phyloP scores from a whole-genome alignment of 2,797 vertebrate genomes.

The Sebastolobus alascanus region DNA sequence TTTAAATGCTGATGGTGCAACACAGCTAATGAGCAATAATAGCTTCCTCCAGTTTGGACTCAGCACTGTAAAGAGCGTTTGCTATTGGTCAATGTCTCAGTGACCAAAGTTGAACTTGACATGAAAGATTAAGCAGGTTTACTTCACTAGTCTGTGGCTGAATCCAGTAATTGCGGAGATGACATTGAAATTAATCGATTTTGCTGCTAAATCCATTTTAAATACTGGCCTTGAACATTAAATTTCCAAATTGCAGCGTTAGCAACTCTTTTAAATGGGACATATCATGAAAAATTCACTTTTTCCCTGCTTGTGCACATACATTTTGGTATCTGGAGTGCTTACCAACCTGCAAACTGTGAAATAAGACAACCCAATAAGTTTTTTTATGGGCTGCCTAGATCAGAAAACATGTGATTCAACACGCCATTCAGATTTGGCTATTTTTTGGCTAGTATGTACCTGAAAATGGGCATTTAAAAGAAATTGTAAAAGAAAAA shows the following conservation, averaged over 20 bases:
- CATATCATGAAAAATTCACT: accelerated
- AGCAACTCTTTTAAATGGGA: neutral
- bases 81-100: neutral
- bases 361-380: no score
- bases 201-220: neutral
- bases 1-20: no score
- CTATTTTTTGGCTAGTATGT: no score
- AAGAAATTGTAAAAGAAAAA: neutral
- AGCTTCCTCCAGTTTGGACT: neutral
- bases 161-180: neutral
- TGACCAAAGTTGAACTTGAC: no score
- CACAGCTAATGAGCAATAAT: neutral
- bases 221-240: neutral
- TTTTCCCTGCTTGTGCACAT: no score
- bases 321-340: no score
- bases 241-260: no score
- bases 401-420: no score
- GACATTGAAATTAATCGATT: neutral
- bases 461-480: neutral
- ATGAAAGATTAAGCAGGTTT: neutral
- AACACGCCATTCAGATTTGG: no score
- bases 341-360: no score
- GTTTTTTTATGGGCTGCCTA: no score
- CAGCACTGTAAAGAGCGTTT: neutral
- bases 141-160: neutral